Evolutionary conservation across 2,888 invertebrate species (phyloP), one percentile per base, ranked within the genome.

Genomic region (Lepeophtheirus nordmannii): DNA sequence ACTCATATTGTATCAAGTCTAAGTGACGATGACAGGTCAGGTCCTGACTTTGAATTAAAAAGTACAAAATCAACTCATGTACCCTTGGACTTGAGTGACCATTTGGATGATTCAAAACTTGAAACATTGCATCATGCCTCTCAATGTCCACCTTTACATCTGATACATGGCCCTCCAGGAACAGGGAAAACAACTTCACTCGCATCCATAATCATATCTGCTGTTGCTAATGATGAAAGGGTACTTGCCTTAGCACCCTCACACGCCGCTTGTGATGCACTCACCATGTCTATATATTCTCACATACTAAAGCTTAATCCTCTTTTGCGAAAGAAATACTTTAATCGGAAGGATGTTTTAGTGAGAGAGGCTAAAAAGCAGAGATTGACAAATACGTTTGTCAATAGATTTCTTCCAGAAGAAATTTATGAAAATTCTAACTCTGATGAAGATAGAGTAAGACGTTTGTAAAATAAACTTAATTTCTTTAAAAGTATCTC

Each of bases 121-220:
- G n/a, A 17, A n/a, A 46, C 53, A 14, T 17, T 46, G 14, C 1
- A 14, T 17, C n/a, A n/a, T 46, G 53, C 53, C 8, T 46, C 53
- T 5, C 2, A 58, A 58, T 23, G 40, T 17, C 62, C 39, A 10
- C 41, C 39, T 39, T 70, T 80, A 37, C 77, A 78, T 1, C 74
- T 81, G 9, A 76, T 81, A 60, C 80, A 81, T 72, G 80, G 80
- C 2, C 80, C 80, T 10, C 79, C 79, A 17, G 80, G 80, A 10
- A 80, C 80, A 14, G 80, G 80, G 3, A 80, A 80, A 72, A 79
- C 80, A 8, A 80, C 80, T 20, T 79, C 79, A 57, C 73, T 81
- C 12, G 75, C 79, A 20, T 80, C 81, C 72, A 73, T 79, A 58
- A 78, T 81, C 41, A 71, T 74, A 39, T 80, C 80, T 70, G 72